Conservation (phyloP, 2,888 invertebrate genomes). For the Limnephilus lunatus region DNA sequence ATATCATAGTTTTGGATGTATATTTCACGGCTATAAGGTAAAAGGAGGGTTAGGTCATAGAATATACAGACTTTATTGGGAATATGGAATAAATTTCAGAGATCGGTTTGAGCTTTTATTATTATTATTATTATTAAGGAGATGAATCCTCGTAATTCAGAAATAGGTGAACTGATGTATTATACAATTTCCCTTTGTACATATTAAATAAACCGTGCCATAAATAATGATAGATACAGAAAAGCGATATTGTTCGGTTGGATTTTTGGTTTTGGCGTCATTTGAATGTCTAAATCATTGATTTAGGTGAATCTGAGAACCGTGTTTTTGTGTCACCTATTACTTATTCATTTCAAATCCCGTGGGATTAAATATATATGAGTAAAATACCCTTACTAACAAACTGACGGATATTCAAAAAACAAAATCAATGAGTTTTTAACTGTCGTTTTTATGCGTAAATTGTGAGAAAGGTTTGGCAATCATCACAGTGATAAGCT, state of each 20-base stretch:
- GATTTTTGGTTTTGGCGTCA: not conserved
- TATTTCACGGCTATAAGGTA: constrained; percentile 9
- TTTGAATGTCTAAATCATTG: not conserved
- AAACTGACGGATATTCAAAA: not conserved
- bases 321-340: not conserved
- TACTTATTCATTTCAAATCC: not conserved
- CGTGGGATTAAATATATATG: too few species aligned
- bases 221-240: constrained; percentile 16
- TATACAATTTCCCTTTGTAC: constrained; percentile 34
- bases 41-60: constrained; percentile 25
- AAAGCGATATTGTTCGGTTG: constrained; percentile 9
- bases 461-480: too few species aligned
- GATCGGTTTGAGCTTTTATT: constrained; percentile 30
- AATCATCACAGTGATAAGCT: too few species aligned
- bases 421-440: not conserved
- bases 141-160: constrained; percentile 15
- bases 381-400: too few species aligned
- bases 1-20: constrained; percentile 21
- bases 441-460: too few species aligned
- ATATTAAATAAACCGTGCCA: not conserved
- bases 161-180: constrained; percentile 30
- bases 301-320: not conserved
- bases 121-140: not conserved
- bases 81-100: constrained; percentile 44
- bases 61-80: constrained; percentile 29